Conservation (phyloP, 2,797 vertebrate species). For the Rhabdomys pumilio region DNA sequence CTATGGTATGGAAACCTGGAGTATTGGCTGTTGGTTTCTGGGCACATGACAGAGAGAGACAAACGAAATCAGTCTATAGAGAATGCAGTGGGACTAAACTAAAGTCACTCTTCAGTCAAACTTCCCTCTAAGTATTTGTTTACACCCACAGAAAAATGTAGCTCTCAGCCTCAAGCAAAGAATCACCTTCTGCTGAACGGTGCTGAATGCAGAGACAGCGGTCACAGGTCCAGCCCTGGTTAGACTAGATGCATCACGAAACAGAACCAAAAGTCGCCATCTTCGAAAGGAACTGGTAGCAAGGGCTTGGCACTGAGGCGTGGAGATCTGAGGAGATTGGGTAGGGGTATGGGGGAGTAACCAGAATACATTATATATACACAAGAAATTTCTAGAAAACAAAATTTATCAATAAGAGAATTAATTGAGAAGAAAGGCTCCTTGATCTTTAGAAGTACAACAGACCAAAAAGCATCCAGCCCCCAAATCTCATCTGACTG, state of each 20-base stretch:
- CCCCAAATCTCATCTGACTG: background rate
- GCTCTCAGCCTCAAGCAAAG: background rate
- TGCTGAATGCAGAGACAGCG: background rate
- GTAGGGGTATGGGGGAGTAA: background rate
- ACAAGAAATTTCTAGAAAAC: background rate
- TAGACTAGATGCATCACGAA: background rate
- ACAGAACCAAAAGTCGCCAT: background rate
- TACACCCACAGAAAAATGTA: background rate
- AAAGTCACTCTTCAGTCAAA: background rate
- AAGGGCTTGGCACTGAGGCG: background rate
- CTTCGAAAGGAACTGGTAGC: background rate
- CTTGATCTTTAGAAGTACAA: background rate
- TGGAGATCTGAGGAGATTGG: background rate
- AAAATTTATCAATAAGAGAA: background rate
- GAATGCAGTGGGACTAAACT: background rate
- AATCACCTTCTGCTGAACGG: background rate
- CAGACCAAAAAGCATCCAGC: background rate
- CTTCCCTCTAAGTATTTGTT: background rate
- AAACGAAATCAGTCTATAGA: background rate
- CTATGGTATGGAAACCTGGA: background rate
- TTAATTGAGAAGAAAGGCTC: background rate
- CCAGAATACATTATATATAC: background rate
- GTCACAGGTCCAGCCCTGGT: background rate
- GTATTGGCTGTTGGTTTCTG: background rate
- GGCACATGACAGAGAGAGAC: background rate